Evolutionary conservation across 1,140 invertebrate genomes (phyloP), one percentile per base, ranked within the genome.

Genomic region (Cryptotermes secundus): DNA sequence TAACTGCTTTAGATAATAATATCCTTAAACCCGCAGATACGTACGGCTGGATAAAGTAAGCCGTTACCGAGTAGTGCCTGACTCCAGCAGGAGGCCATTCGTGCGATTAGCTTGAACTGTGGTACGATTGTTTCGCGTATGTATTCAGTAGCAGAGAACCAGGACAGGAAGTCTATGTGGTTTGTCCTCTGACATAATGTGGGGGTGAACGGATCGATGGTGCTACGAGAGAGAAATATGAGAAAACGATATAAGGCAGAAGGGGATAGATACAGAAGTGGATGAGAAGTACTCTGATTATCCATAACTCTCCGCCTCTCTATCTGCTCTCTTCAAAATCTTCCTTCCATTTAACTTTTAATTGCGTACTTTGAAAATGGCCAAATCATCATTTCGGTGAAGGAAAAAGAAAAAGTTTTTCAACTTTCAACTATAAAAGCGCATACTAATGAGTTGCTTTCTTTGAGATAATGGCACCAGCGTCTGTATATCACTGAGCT

Each of bases 301-400:
- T 72, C 79, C 36, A n/a, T 42, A 16, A n/a, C 65, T 79, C 34
- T n/a, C 34, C 80, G 9, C 38, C 38, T 34, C 12, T 49, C n/a
- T 31, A 65, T 45, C 16, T 49, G 24, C 34, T 59, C 83, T 83
- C 83, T 79, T 83, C 72, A 82, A 49, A 59, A 72, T 45, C 84
- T 65, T 84, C 84, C 36, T 80, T 36, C 84, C 84, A 82, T 82
- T 84, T 84, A 84, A 84, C 84, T 84, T 84, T 84, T 84, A 84
- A 84, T 84, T 84, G 84, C 84, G 31, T 84, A 34, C 84, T 84
- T 84, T 84, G 72, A 80, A 84, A 84, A 84, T 84, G 84, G 84
- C 84, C 79, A 82, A 84, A 84, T 84, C 84, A 84, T 84, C 84
- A 84, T 84, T 84, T 84, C 84, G 84, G 65, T 81, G 38, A 53